Evolutionary conservation across 2,797 vertebrate species (phyloP).

Genomic region (Graptemys geographica): DNA sequence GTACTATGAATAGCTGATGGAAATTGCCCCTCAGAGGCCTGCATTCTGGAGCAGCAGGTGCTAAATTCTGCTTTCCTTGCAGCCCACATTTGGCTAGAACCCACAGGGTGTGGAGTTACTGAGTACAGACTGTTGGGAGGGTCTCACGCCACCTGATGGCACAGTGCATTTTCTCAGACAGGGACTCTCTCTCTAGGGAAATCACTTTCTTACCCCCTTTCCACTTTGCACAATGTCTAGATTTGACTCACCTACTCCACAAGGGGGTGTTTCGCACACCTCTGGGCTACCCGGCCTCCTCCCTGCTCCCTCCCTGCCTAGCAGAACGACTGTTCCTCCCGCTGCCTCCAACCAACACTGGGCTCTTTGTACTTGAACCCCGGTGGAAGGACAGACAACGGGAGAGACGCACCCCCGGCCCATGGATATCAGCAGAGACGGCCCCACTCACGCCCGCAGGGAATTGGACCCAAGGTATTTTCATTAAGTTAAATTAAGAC

Average conservation of each 20-base stretch:
- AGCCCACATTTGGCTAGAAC: background rate
- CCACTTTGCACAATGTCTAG: background rate
- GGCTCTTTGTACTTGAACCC: background rate
- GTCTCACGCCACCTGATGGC: background rate
- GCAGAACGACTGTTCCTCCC: background rate
- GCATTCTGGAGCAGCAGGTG: background rate
- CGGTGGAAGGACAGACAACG: background rate
- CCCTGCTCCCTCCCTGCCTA: background rate
- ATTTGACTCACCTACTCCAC: background rate
- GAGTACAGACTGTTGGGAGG: too few relatives aligned
- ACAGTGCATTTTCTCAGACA: background rate
- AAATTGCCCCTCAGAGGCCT: too few relatives aligned
- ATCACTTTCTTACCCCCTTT: background rate
- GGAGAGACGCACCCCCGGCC: background rate
- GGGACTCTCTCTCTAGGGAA: background rate
- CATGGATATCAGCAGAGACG: background rate
- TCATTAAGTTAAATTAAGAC: background rate
- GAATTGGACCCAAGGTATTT: fast-evolving
- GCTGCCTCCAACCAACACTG: fast-evolving
- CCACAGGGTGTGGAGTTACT: too few relatives aligned
- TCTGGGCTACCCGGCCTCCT: background rate
- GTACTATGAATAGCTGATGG: background rate
- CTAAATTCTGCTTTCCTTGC: background rate
- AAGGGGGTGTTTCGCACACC: background rate
- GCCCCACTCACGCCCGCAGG: background rate